Conservation (phyloP, 2,797 vertebrate genomes). For the Micropoecilia bifurca region DNA sequence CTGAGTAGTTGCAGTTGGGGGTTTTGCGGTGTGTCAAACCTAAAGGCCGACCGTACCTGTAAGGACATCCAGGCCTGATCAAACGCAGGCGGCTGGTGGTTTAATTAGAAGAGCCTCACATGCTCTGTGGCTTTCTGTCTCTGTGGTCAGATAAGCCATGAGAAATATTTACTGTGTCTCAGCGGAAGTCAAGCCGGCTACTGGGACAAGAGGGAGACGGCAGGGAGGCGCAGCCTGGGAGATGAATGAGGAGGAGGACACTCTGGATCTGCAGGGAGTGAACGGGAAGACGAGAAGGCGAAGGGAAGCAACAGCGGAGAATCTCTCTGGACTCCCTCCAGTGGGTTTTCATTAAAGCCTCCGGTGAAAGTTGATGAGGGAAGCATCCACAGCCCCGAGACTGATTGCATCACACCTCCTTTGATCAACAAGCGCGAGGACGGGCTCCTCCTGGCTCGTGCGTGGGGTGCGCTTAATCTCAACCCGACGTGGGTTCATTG, state of each 20-base stretch:
- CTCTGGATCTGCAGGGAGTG: slow-evolving; percentile 62
- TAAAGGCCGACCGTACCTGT: slow-evolving; percentile 15
- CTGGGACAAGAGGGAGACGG: slow-evolving; percentile 40
- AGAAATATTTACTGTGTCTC: slow-evolving; percentile 78
- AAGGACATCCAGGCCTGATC: slow-evolving; percentile 29
- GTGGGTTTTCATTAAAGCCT: slow-evolving; percentile 81
- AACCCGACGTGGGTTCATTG: slow-evolving; percentile 3
- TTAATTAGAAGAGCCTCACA: slow-evolving; percentile 65
- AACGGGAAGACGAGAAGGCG: slow-evolving; percentile 55
- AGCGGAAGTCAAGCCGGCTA: slow-evolving; percentile 70
- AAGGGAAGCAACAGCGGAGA: slow-evolving; percentile 61
- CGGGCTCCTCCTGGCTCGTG: slow-evolving; percentile 10
- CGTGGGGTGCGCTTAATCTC: slow-evolving; percentile 39
- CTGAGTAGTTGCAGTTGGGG: background rate
- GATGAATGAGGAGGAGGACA: slow-evolving; percentile 69
- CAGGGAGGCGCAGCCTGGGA: slow-evolving; percentile 36
- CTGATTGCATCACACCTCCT: slow-evolving; percentile 73
- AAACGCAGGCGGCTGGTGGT: slow-evolving; percentile 31
- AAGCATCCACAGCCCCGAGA: slow-evolving; percentile 66
- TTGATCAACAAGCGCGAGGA: slow-evolving; percentile 71
- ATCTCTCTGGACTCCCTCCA: slow-evolving; percentile 81
- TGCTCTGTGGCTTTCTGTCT: slow-evolving; percentile 58
- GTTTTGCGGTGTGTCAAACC: slow-evolving; percentile 31
- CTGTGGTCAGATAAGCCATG: slow-evolving; percentile 79
- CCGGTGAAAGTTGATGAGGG: slow-evolving; percentile 77